A percentile compares a stretch with the other conserved stretches of the same genome.
Conservation (phyloP, 1,140 invertebrate genomes). For the Lepidurus packardi region DNA sequence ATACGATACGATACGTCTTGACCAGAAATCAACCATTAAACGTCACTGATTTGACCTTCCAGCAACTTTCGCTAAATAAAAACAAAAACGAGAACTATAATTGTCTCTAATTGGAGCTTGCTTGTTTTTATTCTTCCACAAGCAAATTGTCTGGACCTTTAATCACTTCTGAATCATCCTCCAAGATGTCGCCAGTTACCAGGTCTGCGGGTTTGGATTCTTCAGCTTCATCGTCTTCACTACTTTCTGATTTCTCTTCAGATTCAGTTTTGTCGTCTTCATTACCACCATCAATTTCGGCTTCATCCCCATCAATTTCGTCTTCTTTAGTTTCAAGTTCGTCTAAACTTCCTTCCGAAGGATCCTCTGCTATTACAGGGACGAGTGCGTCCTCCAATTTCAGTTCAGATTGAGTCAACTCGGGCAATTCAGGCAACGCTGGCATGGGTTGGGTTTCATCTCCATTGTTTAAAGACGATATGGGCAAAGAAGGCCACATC, state of each 20-base stretch:
- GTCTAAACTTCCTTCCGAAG: neutral
- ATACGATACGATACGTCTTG: neutral
- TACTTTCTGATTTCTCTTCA: neutral
- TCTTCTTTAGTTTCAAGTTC: neutral
- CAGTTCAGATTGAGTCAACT: neutral
- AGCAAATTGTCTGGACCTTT: neutral
- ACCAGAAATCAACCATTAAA: neutral
- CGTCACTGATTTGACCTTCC: neutral
- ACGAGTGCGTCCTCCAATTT: neutral
- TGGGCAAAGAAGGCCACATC: conserved; percentile 3
- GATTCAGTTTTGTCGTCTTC: neutral
- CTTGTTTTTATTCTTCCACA: too few species aligned
- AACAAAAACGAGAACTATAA: too few species aligned
- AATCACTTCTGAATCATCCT: neutral
- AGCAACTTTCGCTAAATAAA: neutral
- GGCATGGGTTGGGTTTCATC: neutral
- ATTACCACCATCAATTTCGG: neutral
- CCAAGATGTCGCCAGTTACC: neutral
- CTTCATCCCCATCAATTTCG: neutral
- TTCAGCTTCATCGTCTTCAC: neutral
- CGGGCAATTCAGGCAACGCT: neutral
- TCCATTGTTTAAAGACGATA: neutral
- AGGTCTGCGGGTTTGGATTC: neutral
- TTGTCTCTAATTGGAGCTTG: neutral
- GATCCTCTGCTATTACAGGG: neutral